Percentiles rank a stretch among this genome's conserved stretches.
These are phyloP conservation scores for Ispidina lecontei DNA, from an alignment of 2,797 vertebrate genomes.

Conservation along the genomic window DNA sequence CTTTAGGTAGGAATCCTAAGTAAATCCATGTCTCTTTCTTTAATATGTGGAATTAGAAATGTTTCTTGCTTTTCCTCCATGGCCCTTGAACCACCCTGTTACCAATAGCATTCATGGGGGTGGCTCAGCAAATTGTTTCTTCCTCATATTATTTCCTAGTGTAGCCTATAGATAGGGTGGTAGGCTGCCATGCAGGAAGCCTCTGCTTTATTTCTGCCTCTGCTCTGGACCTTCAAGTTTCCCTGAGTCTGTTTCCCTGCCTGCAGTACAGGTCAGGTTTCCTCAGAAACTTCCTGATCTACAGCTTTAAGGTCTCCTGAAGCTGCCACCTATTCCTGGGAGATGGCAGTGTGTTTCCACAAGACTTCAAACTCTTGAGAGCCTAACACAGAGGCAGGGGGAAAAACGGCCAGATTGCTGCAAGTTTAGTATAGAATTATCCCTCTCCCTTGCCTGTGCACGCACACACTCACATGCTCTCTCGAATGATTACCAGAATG, in stretches of 20 bases:
- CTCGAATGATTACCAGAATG: constrained; percentile 33
- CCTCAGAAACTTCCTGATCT: neutral
- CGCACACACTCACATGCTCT: accelerated
- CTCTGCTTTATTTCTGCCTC: neutral
- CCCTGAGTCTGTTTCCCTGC: neutral
- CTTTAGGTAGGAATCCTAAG: neutral
- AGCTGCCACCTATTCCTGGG: constrained; percentile 13
- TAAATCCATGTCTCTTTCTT: neutral
- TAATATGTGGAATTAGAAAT: neutral
- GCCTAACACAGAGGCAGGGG: constrained; percentile 6
- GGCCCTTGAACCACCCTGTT: neutral
- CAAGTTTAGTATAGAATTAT: neutral
- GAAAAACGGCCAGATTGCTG: constrained; percentile 1
- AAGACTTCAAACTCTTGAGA: neutral
- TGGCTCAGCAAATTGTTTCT: constrained; percentile 4
- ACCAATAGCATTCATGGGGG: neutral
- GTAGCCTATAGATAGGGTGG: neutral
- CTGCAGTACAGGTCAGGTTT: neutral
- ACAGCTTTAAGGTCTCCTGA: neutral
- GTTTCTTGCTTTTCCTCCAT: neutral
- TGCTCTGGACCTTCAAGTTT: neutral
- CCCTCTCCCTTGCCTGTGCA: neutral
- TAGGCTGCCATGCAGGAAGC: neutral
- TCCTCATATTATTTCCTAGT: neutral
- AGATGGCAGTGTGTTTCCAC: neutral